Evolutionary conservation across 1,140 invertebrate species (phyloP), one percentile per base, ranked within the genome.

Genomic region (Thaumatotibia leucotreta): DNA sequence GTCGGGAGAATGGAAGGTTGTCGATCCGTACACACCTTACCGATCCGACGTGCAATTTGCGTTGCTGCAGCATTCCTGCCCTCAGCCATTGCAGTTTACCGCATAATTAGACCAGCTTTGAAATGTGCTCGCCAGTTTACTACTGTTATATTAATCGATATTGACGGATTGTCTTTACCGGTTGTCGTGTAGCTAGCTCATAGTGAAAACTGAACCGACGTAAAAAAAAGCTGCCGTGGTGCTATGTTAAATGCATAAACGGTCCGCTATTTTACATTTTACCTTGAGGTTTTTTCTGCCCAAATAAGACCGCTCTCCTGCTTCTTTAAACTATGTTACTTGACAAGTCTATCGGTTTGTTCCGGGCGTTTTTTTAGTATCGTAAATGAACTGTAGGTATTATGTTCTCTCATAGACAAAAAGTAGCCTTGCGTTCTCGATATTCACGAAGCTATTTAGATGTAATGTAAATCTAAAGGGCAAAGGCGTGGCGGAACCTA

Each of bases 381-480:
- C 52, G 24, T 58, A 58, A 58, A 58, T 58, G 52, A 58, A 58
- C 52, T 24, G 52, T 58, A 31, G 11, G n/a, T 58, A 58, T 58
- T 58, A 58, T 58, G 52, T 58, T 58, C 52, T 58, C 23, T 29
- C 29, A 58, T 29, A 58, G 52, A 58, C 52, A 58, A 58, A 58
- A 58, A 58, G 52, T 58, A 61, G 35, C 29, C 61, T 66, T 79
- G 72, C 75, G 70, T 69, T 71, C 64, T 68, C 65, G 72, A 67
- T 74, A 74, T 73, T 76, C 75, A 72, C 69, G 73, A 68, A 81
- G 71, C 77, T 82, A 83, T 86, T 87, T 80, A 79, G 77, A 76
- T 75, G 73, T 77, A 77, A 82, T 76, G 78, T 86, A 83, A 84
- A 85, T 86, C 68, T 75, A 88, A 88, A 88, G 87, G 82, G 84